Evolutionary conservation across 2,888 invertebrate species (phyloP).

Genomic region (Thalpophila matura): DNA sequence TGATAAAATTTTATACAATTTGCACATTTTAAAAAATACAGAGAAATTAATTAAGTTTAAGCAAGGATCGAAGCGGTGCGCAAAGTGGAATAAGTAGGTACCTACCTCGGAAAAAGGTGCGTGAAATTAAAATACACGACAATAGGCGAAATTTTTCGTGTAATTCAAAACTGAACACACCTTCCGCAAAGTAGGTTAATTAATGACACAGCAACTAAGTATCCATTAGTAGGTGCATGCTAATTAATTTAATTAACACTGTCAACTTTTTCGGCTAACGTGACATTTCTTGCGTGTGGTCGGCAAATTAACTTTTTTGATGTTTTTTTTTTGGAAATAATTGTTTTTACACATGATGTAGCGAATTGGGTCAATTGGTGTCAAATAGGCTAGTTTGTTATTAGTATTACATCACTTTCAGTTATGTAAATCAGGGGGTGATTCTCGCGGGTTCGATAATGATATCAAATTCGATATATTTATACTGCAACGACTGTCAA

Average conservation of each 20-base stretch:
- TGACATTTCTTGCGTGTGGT: slow-evolving; percentile 25
- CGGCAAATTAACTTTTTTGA: slow-evolving; percentile 9
- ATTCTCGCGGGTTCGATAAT: too few species aligned
- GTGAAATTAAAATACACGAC: slow-evolving; percentile 14
- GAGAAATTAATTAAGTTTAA: too few species aligned
- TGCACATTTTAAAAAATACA: too few species aligned
- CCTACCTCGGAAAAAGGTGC: slow-evolving; percentile 18
- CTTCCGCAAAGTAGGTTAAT: slow-evolving; percentile 40
- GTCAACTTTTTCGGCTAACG: slow-evolving; percentile 22
- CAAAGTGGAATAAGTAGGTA: too few species aligned
- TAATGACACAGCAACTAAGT: slow-evolving; percentile 16
- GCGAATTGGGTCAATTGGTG: slow-evolving; percentile 2
- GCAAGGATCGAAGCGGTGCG: too few species aligned
- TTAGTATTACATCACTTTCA: too few species aligned
- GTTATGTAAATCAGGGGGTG: too few species aligned
- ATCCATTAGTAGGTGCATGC: slow-evolving; percentile 5
- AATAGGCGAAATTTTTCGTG: slow-evolving; percentile 19
- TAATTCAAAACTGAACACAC: slow-evolving; percentile 31
- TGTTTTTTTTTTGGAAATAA: slow-evolving; percentile 11
- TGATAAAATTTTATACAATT: too few species aligned
- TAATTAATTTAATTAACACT: slow-evolving; percentile 40
- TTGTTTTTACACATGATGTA: slow-evolving; percentile 36
- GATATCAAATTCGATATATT: too few species aligned
- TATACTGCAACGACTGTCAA: too few species aligned
- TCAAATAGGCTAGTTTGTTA: too few species aligned